Conservation (phyloP, 2,888 invertebrate species). For the Rhingia campestris region DNA sequence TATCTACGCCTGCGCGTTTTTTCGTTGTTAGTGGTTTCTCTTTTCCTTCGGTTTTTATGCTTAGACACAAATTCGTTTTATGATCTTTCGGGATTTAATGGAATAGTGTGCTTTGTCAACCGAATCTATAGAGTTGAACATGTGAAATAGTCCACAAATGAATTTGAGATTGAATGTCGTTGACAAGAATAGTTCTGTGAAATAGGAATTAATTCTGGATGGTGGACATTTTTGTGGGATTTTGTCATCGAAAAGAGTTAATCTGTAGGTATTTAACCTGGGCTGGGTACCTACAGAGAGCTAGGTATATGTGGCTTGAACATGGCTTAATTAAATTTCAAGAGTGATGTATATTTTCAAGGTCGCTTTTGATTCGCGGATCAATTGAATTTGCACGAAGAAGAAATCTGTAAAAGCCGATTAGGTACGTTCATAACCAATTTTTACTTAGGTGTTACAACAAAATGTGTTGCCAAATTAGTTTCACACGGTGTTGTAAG, state of each 20-base stretch:
- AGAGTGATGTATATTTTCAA: slow-evolving; percentile 2
- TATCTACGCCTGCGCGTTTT: slow-evolving; percentile 48
- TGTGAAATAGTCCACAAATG: too few species aligned
- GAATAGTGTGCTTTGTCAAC: slow-evolving; percentile 25
- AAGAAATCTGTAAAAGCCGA: slow-evolving; percentile 5
- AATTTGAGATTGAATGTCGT: background rate
- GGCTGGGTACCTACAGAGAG: background rate
- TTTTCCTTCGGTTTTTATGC: slow-evolving; percentile 17
- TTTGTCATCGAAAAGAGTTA: slow-evolving; percentile 29
- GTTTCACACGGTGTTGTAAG: background rate
- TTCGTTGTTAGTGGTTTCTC: slow-evolving; percentile 35
- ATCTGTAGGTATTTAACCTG: slow-evolving; percentile 17
- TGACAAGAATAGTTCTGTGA: slow-evolving; percentile 25
- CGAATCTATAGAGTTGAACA: background rate
- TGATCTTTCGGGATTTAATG: slow-evolving; percentile 16
- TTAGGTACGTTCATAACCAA: slow-evolving; percentile 1
- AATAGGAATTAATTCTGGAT: slow-evolving; percentile 5
- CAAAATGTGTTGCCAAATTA: background rate
- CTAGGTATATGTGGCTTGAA: background rate
- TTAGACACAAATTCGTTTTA: slow-evolving; percentile 26
- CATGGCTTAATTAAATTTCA: slow-evolving; percentile 10
- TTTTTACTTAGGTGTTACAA: background rate
- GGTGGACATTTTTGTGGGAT: slow-evolving; percentile 18
- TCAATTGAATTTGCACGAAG: background rate
- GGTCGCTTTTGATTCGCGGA: slow-evolving; percentile 2